Conservation (phyloP, 2,888 invertebrate species). For the Rhodophaea formosa region DNA sequence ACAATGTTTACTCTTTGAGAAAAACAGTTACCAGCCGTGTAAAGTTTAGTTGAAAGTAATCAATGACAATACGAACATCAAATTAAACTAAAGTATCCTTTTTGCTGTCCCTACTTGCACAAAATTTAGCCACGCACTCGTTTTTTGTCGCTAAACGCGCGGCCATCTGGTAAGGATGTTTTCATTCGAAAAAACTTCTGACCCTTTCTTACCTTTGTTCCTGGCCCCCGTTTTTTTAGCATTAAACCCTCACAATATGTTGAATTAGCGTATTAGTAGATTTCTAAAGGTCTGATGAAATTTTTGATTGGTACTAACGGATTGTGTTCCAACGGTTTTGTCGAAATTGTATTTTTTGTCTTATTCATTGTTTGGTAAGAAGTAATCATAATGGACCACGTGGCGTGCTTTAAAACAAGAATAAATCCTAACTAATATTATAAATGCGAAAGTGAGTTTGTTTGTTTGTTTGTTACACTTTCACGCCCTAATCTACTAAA, state of each 20-base stretch:
- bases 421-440: no score
- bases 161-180: slow-evolving; percentile 78
- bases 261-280: slow-evolving; percentile 79
- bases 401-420: background rate
- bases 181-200: slow-evolving; percentile 73
- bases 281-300: slow-evolving; percentile 75
- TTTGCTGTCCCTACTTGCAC: slow-evolving; percentile 57
- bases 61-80: no score
- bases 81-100: background rate
- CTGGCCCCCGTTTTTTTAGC: slow-evolving; percentile 71
- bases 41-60: no score
- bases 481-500: no score
- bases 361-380: slow-evolving; percentile 35
- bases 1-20: no score
- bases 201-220: slow-evolving; percentile 79
- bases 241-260: slow-evolving; percentile 73
- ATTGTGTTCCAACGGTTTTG: slow-evolving; percentile 73
- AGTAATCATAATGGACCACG: slow-evolving; percentile 19
- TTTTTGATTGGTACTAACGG: slow-evolving; percentile 78
- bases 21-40: no score
- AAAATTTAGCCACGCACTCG: slow-evolving; percentile 70
- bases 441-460: no score
- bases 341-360: slow-evolving; percentile 44
- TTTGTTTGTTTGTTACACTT: no score
- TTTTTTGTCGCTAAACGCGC: slow-evolving; percentile 76